Base-by-base conservation (phyloP, 2,888 invertebrate genomes). In the Drosophila mimetica region DNA sequence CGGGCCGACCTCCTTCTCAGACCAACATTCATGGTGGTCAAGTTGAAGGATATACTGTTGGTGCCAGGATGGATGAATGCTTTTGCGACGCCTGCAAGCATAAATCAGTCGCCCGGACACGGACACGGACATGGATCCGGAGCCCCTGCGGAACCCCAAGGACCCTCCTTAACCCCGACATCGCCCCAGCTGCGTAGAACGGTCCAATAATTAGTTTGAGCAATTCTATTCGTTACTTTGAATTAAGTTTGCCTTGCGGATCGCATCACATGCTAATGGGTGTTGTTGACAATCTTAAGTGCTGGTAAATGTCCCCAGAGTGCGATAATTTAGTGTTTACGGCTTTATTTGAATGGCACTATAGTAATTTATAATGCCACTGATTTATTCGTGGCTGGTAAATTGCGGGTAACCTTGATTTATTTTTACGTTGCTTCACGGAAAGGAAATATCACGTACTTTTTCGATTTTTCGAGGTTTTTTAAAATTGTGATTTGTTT, bases 21-120 rank as follows among this genome's bases (percentile, higher is more conserved):
- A 37, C 74, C 69, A 72, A 64, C 61, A 64, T 61, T 48, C 53
- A 51, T 50, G 42, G 47, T 69, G 80, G 82, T 80, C 80, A 82
- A 82, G 82, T 82, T 80, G 82, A 79, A 82, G 82, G 79, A 46
- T 74, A 69, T 37, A 58, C 61, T 65, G 59, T 58, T 63, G 52
- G 60, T 58, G 41, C 25, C 47, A 18, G 30, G 48, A 61, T 53
- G 66, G 61, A 74, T 63, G 54, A 76, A 63, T 39, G 77, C 67
- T 61, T 59, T 47, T 50, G 52, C 69, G 72, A 72, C 72, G 78
- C 64, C 75, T 65, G 76, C 37, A 22, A 67, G 57, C 72, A 78
- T 76, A 77, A 80, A 79, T 80, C 76, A 79, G 65, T 32, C 22
- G 37, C 44, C 32, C 34, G 25, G 41, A 22, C 58, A 53, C 11